Conservation (phyloP, 2,888 invertebrate genomes). For the Alentia gelatinosa region DNA sequence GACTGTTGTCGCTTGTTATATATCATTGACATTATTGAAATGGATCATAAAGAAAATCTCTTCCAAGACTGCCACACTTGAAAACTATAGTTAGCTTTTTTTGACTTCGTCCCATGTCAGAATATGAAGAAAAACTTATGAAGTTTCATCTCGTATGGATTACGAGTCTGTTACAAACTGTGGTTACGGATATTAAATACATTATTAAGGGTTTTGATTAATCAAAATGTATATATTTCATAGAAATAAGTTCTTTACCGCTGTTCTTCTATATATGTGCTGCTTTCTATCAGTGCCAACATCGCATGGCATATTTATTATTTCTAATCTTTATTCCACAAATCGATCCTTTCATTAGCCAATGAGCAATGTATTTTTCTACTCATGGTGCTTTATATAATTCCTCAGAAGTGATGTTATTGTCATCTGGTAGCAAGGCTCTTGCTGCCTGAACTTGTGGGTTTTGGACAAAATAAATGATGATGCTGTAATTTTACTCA, state of each 20-base stretch:
- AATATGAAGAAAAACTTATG: background rate
- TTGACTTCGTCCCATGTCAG: background rate
- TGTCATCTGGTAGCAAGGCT: background rate
- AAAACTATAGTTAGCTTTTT: background rate
- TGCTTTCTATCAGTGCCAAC: background rate
- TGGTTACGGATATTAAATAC: background rate
- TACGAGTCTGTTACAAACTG: background rate
- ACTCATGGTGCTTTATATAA: constrained; percentile 25
- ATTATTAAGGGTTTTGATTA: background rate
- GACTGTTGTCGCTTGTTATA: background rate
- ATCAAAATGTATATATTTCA: constrained; percentile 31
- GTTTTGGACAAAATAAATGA: constrained; percentile 28
- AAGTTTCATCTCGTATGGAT: background rate
- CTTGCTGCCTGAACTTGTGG: background rate
- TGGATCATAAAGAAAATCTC: constrained; percentile 38
- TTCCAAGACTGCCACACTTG: constrained; percentile 45
- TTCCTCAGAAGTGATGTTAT: background rate
- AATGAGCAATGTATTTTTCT: constrained; percentile 36
- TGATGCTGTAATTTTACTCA: constrained; percentile 33
- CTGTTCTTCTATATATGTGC: background rate
- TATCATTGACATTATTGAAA: constrained; percentile 4
- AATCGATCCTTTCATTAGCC: background rate
- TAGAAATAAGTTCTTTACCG: background rate
- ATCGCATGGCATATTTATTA: background rate
- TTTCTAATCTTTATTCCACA: background rate